Evolutionary conservation across 2,888 invertebrate species (phyloP), one percentile per base, ranked within the genome.

Genomic region (Calliphora vomitoria): DNA sequence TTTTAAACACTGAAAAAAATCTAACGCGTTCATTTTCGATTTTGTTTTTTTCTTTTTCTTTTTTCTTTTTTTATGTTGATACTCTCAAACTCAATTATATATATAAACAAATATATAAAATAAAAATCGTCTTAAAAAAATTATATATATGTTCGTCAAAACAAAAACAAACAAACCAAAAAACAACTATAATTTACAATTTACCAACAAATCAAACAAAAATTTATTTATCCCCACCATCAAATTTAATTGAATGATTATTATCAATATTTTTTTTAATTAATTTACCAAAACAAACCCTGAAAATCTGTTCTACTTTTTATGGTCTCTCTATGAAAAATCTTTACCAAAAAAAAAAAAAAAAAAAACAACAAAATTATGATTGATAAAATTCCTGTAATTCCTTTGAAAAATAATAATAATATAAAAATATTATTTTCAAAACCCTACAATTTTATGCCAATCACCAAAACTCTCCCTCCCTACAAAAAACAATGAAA

Each of bases 11-110:
- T 91, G 91, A 25, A 88, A 90, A 92, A 78, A 78, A 76, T 93
- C 93, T 93, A 94, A 93, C 94, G 93, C 93, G 93, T 92, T 93
- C 92, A 92, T 93, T 94, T 75, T 92, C 92, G 93, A 92, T 93
- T 94, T 93, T 91, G 92, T 93, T 92, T 91, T 92, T 92, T 93
- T 92, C 91, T 92, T 90, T 69, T 20, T 89, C 91, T 90, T 86
- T 92, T 92, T 55, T 55, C 91, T 91, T 92, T 92, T 93, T 92
- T 92, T 93, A 90, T 92, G 92, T 93, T 93, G 85, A 87, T 85
- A 85, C 85, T 82, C 80, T 35, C 74, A 84, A 78, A 85, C 81
- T 82, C 82, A 82, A 82, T 68, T 88, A 89, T 88, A 83, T 55
- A 55, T 25, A 25, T 58, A 76, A 74, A 78, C 82, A 86, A 83